These are phyloP conservation scores for Brachyhypopomus gauderio DNA, from an alignment of 2,113 vertebrate genomes.

Conservation along the genomic window DNA sequence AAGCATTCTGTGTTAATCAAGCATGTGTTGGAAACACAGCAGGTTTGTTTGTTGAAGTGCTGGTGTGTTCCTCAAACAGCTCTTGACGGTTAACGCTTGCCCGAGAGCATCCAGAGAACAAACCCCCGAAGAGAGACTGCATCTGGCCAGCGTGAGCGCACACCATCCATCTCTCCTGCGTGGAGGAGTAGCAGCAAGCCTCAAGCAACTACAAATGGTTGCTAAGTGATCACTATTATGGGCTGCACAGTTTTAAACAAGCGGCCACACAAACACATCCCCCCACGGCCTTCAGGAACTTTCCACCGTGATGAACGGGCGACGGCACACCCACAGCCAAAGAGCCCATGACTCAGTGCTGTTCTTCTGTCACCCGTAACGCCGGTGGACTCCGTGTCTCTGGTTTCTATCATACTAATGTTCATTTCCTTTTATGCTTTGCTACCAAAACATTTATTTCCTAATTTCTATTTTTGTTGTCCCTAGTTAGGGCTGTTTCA, in stretches of 20 bases:
- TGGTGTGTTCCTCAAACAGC: no score
- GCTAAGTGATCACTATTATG: constrained; percentile 23
- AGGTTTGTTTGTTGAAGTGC: no score
- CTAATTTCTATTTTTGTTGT: not conserved
- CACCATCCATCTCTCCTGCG: constrained; percentile 5
- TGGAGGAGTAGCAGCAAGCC: constrained; percentile 4
- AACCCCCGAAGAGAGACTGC: no score
- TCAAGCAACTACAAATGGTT: constrained; percentile 16
- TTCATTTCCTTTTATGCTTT: not conserved
- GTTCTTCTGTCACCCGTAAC: not conserved
- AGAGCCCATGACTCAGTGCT: not conserved
- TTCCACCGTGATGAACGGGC: not conserved
- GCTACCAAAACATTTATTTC: not conserved
- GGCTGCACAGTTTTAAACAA: constrained; percentile 32
- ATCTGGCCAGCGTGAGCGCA: no score
- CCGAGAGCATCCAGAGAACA: no score
- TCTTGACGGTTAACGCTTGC: no score
- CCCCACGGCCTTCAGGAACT: not conserved
- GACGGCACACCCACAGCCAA: not conserved
- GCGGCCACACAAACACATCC: constrained; percentile 25
- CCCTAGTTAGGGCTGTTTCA: not conserved
- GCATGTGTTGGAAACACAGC: no score
- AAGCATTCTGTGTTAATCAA: no score
- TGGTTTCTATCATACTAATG: not conserved
- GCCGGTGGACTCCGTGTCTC: not conserved